phyloP scores from a whole-genome alignment of 1,140 invertebrate species.

The Eurytemora carolleeae region DNA sequence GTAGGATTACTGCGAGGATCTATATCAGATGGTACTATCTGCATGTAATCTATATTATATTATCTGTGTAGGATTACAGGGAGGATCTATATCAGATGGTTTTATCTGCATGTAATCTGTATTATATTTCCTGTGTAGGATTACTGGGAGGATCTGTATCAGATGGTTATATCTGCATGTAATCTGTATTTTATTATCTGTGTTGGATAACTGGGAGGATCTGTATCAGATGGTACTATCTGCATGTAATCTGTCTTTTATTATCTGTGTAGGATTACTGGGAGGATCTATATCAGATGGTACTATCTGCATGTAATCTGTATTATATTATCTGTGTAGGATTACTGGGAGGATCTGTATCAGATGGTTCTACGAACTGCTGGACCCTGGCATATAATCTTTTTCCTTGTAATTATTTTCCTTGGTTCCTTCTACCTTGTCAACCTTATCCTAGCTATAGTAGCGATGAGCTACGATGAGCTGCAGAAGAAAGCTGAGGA shows the following conservation, averaged over 20 bases:
- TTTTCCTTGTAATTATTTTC: constrained; percentile 96
- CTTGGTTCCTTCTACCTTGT: constrained; percentile 95
- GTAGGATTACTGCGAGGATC: no score
- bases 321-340: constrained; percentile 80
- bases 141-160: constrained; percentile 95
- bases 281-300: no score
- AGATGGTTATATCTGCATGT: constrained; percentile 65
- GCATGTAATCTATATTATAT: no score
- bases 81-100: constrained; percentile 86
- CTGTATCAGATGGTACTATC: no score
- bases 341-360: constrained; percentile 96
- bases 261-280: no score
- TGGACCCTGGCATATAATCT: constrained; percentile 88
- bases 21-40: no score
- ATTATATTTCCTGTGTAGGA: constrained; percentile 34
- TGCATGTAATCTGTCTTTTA: constrained; percentile 85
- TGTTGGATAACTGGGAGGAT: no score
- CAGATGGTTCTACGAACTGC: constrained; percentile 71
- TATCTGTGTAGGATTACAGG: constrained; percentile 54
- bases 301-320: constrained; percentile 75
- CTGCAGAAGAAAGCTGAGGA: constrained; percentile 93
- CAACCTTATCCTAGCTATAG: constrained; percentile 96
- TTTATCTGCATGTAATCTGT: no score
- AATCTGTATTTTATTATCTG: constrained; percentile 91
- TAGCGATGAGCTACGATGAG: constrained; percentile 97